Base-by-base conservation (phyloP, 2,888 invertebrate species). In the Dynastes grantii region DNA sequence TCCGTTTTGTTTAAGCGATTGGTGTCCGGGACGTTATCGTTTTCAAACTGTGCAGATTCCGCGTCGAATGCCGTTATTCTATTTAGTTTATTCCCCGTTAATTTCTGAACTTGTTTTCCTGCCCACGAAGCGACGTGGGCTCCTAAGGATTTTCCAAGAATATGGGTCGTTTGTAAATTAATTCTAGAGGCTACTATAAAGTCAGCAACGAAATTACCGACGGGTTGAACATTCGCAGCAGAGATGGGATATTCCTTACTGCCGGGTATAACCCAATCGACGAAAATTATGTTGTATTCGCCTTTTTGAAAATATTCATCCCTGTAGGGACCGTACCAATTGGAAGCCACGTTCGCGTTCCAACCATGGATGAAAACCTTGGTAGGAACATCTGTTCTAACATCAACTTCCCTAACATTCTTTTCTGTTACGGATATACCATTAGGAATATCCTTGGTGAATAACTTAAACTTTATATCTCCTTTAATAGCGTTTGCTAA, bases 41-140 rank as follows among this genome's bases (percentile, higher is more conserved):
- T 89, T 22, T 83, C 92, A 84, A 92, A 93, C 5, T 90, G 87
- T 0, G 93, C 93, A 27, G 91, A 87, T 0, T 94, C 94, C 0
- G 94, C 94, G 87, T 95, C 94, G 81, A 82, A 58, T 49, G 79
- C 82, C 5, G 82, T 80, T 53, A 81, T 78, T 58, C 80, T 76
- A n/a, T 67, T 80, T 68, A 82, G 22, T 27, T 73, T 78, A 55
- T 70, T 71, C 1, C 84, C 84, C 6, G 81, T 82, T 16, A 81
- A 65, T 40, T 80, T 58, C 32, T 80, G 58, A 40, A 84, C 77
- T 5, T 22, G 77, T 82, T 87, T 85, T 9, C 85, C 85, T 8
- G 85, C 83, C 79, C 86, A 86, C 29, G 85, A 86, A 8, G 85
- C 85, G 40, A 87, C 81, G 78, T 88, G 88, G 2, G 86, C 80